These are phyloP conservation scores for Gryon sp. DNA, from an alignment of 1,140 invertebrate species.

Conservation along the genomic window DNA sequence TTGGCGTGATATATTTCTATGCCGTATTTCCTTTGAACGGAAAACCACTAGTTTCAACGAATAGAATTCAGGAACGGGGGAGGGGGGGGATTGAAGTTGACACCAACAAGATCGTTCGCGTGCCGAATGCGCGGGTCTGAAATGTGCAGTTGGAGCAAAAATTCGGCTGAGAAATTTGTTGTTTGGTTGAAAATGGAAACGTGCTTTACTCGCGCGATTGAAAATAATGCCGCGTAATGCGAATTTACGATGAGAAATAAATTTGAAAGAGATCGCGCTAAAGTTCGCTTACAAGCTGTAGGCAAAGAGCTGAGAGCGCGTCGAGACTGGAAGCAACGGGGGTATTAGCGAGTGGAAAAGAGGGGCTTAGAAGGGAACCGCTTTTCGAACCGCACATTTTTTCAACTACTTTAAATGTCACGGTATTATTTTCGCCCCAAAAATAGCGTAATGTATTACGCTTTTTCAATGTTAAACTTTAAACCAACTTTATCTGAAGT, in stretches of 20 bases:
- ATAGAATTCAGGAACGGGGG: neutral
- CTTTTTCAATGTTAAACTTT: too few species aligned
- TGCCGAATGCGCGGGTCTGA: conserved; percentile 24
- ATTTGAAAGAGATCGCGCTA: conserved; percentile 4
- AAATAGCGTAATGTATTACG: too few species aligned
- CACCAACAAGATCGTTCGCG: conserved; percentile 32
- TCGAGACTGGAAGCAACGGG: neutral
- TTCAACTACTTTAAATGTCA: conserved; percentile 16
- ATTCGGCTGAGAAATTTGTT: conserved; percentile 56
- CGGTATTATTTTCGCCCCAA: too few species aligned
- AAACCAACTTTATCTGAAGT: too few species aligned
- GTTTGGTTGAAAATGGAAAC: conserved; percentile 27
- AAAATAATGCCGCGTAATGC: conserved; percentile 47
- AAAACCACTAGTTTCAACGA: conserved; percentile 39
- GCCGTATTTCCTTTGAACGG: conserved; percentile 21
- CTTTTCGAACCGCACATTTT: conserved; percentile 37
- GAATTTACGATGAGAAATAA: conserved; percentile 40
- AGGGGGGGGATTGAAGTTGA: neutral
- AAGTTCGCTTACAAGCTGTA: too few species aligned
- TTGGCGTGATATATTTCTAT: conserved; percentile 66
- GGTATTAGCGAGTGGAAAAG: conserved; percentile 13
- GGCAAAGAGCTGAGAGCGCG: too few species aligned
- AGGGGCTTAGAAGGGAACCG: conserved; percentile 21
- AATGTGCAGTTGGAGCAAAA: too few species aligned
- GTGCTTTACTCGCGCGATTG: conserved; percentile 31